Percentiles rank a stretch among this genome's conserved stretches.
These are phyloP conservation scores for Gymnogyps californianus DNA, from an alignment of 2,113 vertebrate species.

Conservation along the genomic window DNA sequence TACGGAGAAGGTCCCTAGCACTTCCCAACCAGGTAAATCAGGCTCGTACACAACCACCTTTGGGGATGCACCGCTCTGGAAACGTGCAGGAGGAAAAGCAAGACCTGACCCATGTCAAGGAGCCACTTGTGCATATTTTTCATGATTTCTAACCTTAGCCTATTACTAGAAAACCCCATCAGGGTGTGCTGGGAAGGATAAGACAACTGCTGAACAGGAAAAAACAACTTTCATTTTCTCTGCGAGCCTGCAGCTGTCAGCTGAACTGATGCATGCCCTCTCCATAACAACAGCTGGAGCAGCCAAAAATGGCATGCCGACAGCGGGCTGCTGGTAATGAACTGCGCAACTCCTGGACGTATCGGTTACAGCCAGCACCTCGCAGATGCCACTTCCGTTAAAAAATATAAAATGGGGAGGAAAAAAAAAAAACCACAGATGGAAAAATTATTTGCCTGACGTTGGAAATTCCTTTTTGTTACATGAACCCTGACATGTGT, in stretches of 20 bases:
- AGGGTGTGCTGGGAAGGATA: neutral
- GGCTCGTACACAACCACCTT: neutral
- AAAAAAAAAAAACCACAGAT: constrained; percentile 33
- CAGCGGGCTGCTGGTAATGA: constrained; percentile 24
- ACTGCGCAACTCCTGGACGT: neutral
- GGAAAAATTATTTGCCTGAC: constrained; percentile 69
- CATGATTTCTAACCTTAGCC: neutral
- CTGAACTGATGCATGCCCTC: constrained; percentile 47
- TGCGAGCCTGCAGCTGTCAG: constrained; percentile 72
- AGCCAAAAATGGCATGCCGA: constrained; percentile 23
- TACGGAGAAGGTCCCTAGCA: neutral
- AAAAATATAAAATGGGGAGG: constrained; percentile 6
- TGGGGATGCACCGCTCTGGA: neutral
- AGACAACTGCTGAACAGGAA: constrained; percentile 61
- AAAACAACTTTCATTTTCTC: constrained; percentile 56
- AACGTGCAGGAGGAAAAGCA: neutral
- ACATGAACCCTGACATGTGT: constrained; percentile 57
- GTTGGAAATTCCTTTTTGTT: constrained; percentile 61
- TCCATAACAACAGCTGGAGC: constrained; percentile 75
- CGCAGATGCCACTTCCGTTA: constrained; percentile 69
- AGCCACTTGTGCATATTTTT: neutral
- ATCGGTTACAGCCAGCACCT: constrained; percentile 65
- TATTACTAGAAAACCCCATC: neutral
- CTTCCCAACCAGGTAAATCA: neutral
- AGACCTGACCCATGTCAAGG: neutral